Conservation (phyloP, 2,113 vertebrate genomes). For the Chionodraco myersi region DNA sequence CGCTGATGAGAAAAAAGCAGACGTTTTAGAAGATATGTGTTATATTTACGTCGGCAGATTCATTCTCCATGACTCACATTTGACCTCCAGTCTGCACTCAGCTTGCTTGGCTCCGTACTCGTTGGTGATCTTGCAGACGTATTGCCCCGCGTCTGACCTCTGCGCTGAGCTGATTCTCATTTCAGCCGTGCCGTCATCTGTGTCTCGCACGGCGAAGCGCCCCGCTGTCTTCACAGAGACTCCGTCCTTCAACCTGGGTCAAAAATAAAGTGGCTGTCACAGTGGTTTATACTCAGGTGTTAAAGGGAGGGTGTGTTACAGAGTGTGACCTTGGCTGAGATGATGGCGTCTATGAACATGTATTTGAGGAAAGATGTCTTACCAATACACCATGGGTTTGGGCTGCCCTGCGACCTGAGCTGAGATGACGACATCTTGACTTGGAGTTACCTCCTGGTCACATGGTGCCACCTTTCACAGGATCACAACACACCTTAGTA, state of each 20-base stretch:
- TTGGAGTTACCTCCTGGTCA: constrained; percentile 88
- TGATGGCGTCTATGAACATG: constrained; percentile 5
- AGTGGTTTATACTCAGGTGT: constrained; percentile 8
- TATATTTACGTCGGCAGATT: background rate
- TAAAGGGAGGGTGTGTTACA: background rate
- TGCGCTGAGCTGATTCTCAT: constrained; percentile 86
- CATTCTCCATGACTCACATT: constrained; percentile 80
- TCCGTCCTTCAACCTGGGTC: constrained; percentile 89
- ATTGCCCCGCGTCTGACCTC: constrained; percentile 87
- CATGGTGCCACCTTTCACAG: constrained; percentile 83
- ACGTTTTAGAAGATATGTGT: background rate
- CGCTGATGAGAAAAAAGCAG: constrained; percentile 56
- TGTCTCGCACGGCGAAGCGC: constrained; percentile 80
- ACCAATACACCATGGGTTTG: constrained; percentile 93
- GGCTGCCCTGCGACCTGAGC: constrained; percentile 88
- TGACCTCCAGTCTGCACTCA: constrained; percentile 90
- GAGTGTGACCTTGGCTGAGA: constrained; percentile 29
- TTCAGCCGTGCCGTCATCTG: constrained; percentile 78
- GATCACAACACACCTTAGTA: background rate
- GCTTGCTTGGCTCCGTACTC: constrained; percentile 89
- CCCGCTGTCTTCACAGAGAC: constrained; percentile 85
- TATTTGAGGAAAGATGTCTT: constrained; percentile 57
- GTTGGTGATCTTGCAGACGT: constrained; percentile 90
- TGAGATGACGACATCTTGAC: constrained; percentile 88
- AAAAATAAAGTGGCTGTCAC: constrained; percentile 31